Percentiles rank a stretch among this genome's conserved stretches.
Conservation (phyloP, 2,797 vertebrate species). For the Acrocephalus scirpaceus region DNA sequence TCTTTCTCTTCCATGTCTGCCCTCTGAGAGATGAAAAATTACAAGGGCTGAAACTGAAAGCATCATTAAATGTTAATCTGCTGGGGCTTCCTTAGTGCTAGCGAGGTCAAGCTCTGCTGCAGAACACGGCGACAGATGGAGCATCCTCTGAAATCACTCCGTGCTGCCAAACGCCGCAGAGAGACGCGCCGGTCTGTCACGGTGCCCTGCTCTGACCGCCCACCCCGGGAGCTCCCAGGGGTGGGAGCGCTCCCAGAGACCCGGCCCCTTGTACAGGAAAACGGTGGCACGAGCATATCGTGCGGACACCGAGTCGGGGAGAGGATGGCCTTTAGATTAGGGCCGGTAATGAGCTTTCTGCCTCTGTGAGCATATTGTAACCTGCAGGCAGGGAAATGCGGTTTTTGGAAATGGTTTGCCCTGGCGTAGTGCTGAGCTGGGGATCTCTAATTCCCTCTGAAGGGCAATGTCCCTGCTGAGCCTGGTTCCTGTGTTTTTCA, state of each 20-base stretch:
- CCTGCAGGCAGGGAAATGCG: neutral
- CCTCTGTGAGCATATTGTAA: neutral
- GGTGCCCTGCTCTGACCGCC: neutral
- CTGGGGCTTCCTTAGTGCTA: constrained; percentile 39
- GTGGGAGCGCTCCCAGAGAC: neutral
- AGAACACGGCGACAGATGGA: constrained; percentile 65
- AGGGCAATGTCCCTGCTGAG: neutral
- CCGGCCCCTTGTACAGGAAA: neutral
- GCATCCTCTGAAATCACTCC: neutral
- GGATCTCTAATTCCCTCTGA: neutral
- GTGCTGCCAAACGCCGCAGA: neutral
- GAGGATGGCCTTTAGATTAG: neutral
- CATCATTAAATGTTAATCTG: constrained; percentile 72
- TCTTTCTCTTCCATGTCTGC: neutral
- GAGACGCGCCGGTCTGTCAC: neutral
- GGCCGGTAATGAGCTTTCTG: neutral
- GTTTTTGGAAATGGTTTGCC: neutral
- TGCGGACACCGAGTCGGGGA: rapidly evolving
- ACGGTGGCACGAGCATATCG: rapidly evolving
- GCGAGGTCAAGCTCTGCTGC: constrained; percentile 47
- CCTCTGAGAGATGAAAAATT: constrained; percentile 43
- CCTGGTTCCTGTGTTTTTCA: neutral
- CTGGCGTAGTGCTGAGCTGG: neutral
- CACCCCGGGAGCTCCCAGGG: neutral
- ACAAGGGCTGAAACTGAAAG: constrained; percentile 53